These are phyloP conservation scores for Falco biarmicus DNA, from an alignment of 2,797 vertebrate genomes.

Conservation along the genomic window DNA sequence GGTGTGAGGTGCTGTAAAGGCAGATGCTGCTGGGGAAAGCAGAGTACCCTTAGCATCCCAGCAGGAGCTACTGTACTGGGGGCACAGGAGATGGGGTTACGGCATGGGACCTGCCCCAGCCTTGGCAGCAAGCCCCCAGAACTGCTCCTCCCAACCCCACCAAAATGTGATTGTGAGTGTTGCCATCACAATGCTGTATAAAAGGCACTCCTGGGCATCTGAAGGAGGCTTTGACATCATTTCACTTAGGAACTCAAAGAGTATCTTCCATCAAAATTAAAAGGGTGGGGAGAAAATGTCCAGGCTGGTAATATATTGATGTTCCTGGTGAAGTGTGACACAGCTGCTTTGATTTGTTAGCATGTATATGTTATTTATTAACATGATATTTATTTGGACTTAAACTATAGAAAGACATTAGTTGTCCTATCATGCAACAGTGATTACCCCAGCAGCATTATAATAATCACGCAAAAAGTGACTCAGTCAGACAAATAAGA, in stretches of 20 bases:
- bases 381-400: neutral
- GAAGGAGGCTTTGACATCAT: neutral
- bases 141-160: accelerated
- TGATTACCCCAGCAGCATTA: neutral
- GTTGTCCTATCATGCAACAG: neutral
- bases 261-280: neutral
- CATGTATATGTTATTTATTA: neutral
- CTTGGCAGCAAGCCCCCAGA: neutral
- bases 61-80: neutral
- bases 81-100: accelerated
- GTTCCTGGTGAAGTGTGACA: neutral
- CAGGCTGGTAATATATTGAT: neutral
- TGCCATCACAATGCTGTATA: neutral
- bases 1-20: neutral
- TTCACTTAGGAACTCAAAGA: neutral
- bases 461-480: neutral
- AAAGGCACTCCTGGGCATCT: neutral
- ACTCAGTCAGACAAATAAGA: neutral
- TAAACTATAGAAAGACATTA: neutral
- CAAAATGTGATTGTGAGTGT: neutral
- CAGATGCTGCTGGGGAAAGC: accelerated
- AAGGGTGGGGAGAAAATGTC: neutral
- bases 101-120: accelerated
- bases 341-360: neutral
- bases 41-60: neutral